phyloP scores from a whole-genome alignment of 2,888 invertebrate species.

The Sarcophaga carnaria region DNA sequence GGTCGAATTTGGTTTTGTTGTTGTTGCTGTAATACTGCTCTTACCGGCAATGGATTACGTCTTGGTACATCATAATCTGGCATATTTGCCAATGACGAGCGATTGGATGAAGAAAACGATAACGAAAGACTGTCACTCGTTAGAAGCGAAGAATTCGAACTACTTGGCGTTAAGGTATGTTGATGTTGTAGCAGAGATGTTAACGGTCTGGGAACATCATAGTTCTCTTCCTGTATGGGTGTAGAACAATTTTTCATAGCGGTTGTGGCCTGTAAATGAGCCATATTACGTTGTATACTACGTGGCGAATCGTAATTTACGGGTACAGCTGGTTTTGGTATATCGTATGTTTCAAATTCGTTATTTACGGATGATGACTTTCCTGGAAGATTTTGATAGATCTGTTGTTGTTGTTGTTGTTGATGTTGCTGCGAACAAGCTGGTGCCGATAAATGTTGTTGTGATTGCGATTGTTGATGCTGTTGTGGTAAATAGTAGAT shows the following conservation, averaged over 20 bases:
- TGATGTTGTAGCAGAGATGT: slow-evolving; percentile 81
- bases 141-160: slow-evolving; percentile 86
- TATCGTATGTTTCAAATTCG: slow-evolving; percentile 83
- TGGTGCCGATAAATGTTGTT: slow-evolving; percentile 74
- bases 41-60: slow-evolving; percentile 81
- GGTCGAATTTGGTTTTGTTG: slow-evolving; percentile 64
- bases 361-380: slow-evolving; percentile 72
- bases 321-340: slow-evolving; percentile 85
- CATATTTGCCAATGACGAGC: slow-evolving; percentile 84
- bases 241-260: slow-evolving; percentile 81
- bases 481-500: slow-evolving; percentile 85
- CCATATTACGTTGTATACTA: slow-evolving; percentile 80
- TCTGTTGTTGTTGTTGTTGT: slow-evolving; percentile 72
- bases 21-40: slow-evolving; percentile 72
- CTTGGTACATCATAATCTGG: slow-evolving; percentile 88
- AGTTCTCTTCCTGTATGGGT: slow-evolving; percentile 83
- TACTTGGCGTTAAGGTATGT: slow-evolving; percentile 85
- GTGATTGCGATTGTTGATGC: slow-evolving; percentile 68
- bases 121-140: slow-evolving; percentile 84
- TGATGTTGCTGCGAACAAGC: slow-evolving; percentile 82
- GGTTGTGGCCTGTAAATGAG: slow-evolving; percentile 73
- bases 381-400: slow-evolving; percentile 77
- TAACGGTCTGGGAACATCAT: slow-evolving; percentile 86
- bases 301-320: slow-evolving; percentile 83
- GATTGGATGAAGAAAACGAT: slow-evolving; percentile 83